Percentiles rank a stretch among this genome's conserved stretches.
These are phyloP conservation scores for Larimichthys polyactis DNA, from an alignment of 2,113 vertebrate genomes.

Conservation along the genomic window DNA sequence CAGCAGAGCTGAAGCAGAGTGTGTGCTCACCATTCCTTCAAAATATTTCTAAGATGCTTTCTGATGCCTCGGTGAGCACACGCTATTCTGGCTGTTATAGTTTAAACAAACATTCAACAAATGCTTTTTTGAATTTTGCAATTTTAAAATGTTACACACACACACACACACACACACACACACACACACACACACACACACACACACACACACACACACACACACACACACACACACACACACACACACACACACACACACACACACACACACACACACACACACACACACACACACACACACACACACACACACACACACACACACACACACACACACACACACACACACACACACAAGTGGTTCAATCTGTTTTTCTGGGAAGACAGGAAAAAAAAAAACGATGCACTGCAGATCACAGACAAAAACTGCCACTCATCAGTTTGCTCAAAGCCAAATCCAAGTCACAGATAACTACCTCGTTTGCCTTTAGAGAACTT, in stretches of 20 bases:
- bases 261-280: no score
- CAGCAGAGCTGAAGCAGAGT: neutral
- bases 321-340: neutral
- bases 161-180: no score
- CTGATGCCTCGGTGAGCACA: slow-evolving; percentile 17
- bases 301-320: neutral
- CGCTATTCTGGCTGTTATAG: slow-evolving; percentile 23
- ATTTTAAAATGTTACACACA: slow-evolving; percentile 27
- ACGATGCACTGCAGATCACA: neutral
- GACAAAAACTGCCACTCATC: neutral
- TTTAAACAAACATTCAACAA: slow-evolving; percentile 58
- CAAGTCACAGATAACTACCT: slow-evolving; percentile 39
- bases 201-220: neutral
- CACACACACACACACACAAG: neutral
- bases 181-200: neutral
- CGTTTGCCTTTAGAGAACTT: slow-evolving; percentile 82
- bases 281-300: neutral
- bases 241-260: neutral
- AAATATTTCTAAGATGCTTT: slow-evolving; percentile 48
- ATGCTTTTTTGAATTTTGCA: slow-evolving; percentile 15
- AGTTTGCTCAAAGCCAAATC: slow-evolving; percentile 20
- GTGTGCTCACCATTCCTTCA: slow-evolving; percentile 34
- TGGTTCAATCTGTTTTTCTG: slow-evolving; percentile 5
- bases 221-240: no score
- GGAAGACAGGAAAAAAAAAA: neutral